A percentile compares a stretch with the other conserved stretches of the same genome.
phyloP scores from a whole-genome alignment of 1,140 invertebrate genomes.

The Gerris buenoi region DNA sequence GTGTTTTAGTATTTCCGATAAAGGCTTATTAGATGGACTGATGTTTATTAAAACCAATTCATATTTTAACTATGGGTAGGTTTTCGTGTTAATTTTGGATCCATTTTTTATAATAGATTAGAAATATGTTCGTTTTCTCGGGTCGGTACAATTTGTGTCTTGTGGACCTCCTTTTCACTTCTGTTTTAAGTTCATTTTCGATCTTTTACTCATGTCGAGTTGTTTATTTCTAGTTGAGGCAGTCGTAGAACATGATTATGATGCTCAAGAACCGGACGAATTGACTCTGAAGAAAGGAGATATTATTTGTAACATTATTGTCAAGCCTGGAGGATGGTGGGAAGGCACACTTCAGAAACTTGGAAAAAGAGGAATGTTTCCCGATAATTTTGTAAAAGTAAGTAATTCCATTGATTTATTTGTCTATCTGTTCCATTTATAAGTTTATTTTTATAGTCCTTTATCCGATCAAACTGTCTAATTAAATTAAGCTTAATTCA shows the following conservation, averaged over 20 bases:
- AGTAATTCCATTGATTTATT: too few species aligned
- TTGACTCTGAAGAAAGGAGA: conserved; percentile 76
- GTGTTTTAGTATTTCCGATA: background rate
- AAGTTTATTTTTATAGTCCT: background rate
- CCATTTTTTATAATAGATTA: too few species aligned
- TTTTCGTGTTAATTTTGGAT: too few species aligned
- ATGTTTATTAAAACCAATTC: background rate
- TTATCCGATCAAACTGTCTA: background rate
- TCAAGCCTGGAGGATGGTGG: conserved; percentile 89
- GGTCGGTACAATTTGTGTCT: too few species aligned
- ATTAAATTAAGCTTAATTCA: background rate
- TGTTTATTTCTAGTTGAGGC: conserved; percentile 55
- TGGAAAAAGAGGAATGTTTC: conserved; percentile 86
- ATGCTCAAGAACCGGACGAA: conserved; percentile 65
- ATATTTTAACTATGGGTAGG: background rate
- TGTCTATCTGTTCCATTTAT: too few species aligned
- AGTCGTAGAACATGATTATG: conserved; percentile 65
- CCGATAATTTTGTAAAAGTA: conserved; percentile 87
- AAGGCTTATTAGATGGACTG: background rate
- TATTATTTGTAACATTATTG: conserved; percentile 66
- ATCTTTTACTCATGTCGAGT: background rate
- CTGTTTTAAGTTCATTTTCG: background rate
- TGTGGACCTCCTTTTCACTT: too few species aligned
- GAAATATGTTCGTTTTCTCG: too few species aligned
- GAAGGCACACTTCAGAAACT: conserved; percentile 70